Base-by-base conservation (phyloP, 2,888 invertebrate species). In the Mystacides longicornis region DNA sequence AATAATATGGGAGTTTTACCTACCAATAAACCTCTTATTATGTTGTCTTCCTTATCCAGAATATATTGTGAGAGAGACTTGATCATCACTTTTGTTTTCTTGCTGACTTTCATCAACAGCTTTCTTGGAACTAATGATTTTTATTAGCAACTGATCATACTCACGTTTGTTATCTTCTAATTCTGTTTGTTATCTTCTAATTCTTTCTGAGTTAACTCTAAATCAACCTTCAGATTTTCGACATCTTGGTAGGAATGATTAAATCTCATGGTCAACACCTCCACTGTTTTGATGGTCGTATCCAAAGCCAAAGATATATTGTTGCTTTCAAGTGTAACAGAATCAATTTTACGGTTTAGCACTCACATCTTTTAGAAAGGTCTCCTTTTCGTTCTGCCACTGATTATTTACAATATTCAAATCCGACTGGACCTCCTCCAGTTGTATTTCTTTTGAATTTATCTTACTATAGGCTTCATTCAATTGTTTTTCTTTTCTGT, bases 201-300 rank as follows among this genome's bases (percentile, higher is more conserved):
- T 21, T 56, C 60, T 19, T 49, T 22, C 45, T 52, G 43, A 2
- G 51, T 23, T 19, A 52, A 23, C 1, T 20, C 19, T 2, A 58
- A 46, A 51, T 56, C 52, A 23, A 18, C 31, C 51, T 55, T 52
- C 9, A 31, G 16, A 11, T n/a, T 18, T 64, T 81, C 81, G 1
- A 82, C 72, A 65, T 81, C 81, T 64, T 71, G 74, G 63, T 82
- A 82, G 2, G 82, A 82, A 63, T 80, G 75, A 49, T 81, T 71
- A 51, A 82, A 66, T 18, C 82, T 71, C 67, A 75, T 73, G 23
- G 77, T 80, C 51, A 82, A 65, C 2, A 81, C 81, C 64, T 81
- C 77, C 14, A 82, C 79, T 48, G 81, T 81, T 57, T 78, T 75
- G 63, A 79, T 74, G 1, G 78, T 80, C 16, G 79, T 79, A 23